These are phyloP conservation scores for Drosophila varians DNA, from an alignment of 1,140 invertebrate species.

Conservation along the genomic window DNA sequence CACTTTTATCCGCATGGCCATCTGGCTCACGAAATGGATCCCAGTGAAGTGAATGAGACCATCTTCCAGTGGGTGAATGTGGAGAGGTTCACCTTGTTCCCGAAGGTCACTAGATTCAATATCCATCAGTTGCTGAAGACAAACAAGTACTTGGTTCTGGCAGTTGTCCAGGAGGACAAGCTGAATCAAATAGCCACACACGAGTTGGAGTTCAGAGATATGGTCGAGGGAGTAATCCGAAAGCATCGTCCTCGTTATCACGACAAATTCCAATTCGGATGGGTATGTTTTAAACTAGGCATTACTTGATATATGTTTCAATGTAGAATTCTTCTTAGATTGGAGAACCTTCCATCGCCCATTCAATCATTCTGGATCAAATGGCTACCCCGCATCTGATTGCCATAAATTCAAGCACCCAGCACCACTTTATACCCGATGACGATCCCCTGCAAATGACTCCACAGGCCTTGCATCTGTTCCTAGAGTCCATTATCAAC, in stretches of 20 bases:
- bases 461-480: constrained; percentile 90
- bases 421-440: constrained; percentile 95
- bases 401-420: constrained; percentile 94
- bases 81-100: constrained; percentile 95
- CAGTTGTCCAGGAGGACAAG: constrained; percentile 94
- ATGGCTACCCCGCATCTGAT: constrained; percentile 93
- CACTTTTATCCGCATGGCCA: constrained; percentile 88
- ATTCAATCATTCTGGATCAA: constrained; percentile 94
- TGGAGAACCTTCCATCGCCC: constrained; percentile 92
- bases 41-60: constrained; percentile 86
- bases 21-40: constrained; percentile 83
- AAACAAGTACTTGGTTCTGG: constrained; percentile 94
- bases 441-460: constrained; percentile 92
- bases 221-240: constrained; percentile 92
- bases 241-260: constrained; percentile 91
- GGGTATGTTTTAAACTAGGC: constrained; percentile 84
- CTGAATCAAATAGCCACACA: constrained; percentile 91
- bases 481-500: constrained; percentile 90
- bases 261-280: constrained; percentile 95
- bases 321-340: constrained; percentile 79
- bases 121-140: constrained; percentile 92
- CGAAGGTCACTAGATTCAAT: constrained; percentile 92
- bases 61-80: constrained; percentile 94
- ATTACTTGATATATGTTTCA: background rate
- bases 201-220: constrained; percentile 93